Evolutionary conservation across 2,888 invertebrate species (phyloP), one percentile per base, ranked within the genome.

Genomic region (Melanophora roralis): DNA sequence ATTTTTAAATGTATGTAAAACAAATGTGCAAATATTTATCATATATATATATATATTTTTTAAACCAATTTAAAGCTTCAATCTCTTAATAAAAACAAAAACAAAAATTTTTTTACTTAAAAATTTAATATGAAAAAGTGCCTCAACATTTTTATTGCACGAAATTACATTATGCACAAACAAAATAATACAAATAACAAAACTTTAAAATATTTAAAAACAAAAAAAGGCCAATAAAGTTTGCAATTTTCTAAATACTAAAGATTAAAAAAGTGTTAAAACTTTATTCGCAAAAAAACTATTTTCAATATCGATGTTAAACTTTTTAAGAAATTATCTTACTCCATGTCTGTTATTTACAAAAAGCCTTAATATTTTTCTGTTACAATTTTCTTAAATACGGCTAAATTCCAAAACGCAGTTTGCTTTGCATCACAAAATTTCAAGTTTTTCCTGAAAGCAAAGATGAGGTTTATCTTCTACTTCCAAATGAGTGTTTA

Each of bases 91-190:
- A 27, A 34, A 12, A n/a, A 40, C 36, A 62, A 72, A 11, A 76
- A 14, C 7, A 14, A 51, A 51, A 32, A 6, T n/a, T n/a, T n/a
- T n/a, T n/a, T n/a, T n/a, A n/a, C n/a, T n/a, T n/a, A 14, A 51
- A 51, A 32, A 11, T 36, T 3, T 16, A 75, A 27, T 53, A 53
- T 69, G 69, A 64, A 79, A 75, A 82, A 83, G 83, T 82, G 85
- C 72, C 81, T 84, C 72, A 81, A 81, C 71, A 75, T 68, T 65
- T 78, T 34, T 80, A 76, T 73, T 59, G 80, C 80, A 76, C 76
- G 76, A 80, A 76, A 80, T 72, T 79, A 81, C 23, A 74, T 69
- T 67, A 72, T 68, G 69, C 65, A 82, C 80, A 80, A 80, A 74
- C 14, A 11, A 60, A 60, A 34, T 51, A 32, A 19, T 14, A 59